Evolutionary conservation across 2,888 invertebrate genomes (phyloP).

Genomic region (Dusona sp.): DNA sequence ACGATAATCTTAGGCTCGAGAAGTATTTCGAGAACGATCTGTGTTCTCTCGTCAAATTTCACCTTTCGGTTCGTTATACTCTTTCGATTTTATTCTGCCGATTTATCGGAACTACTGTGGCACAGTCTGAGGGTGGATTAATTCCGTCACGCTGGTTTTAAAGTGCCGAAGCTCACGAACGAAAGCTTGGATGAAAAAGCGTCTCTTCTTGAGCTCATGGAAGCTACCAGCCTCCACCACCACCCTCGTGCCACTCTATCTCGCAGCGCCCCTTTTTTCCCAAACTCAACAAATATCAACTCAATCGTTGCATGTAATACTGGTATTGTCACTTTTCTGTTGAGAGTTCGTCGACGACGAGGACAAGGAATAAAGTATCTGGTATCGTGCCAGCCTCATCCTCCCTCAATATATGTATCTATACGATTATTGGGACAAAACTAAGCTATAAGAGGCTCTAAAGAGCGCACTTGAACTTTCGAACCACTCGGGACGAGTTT

Average conservation of each 20-base stretch:
- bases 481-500: constrained; percentile 26
- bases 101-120: background rate
- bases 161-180: background rate
- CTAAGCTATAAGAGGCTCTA: constrained; percentile 28
- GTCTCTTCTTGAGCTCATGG: constrained; percentile 12
- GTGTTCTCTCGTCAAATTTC: constrained; percentile 3
- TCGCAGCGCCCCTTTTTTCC: constrained; percentile 28
- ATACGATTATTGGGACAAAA: constrained; percentile 28
- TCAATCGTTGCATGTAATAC: constrained; percentile 75
- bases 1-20: background rate
- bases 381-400: constrained; percentile 73
- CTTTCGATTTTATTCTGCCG: background rate
- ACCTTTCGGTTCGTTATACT: background rate
- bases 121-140: constrained; percentile 23
- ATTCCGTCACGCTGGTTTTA: constrained; percentile 14
- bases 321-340: constrained; percentile 60
- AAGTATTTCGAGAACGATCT: background rate
- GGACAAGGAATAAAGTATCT: constrained; percentile 59
- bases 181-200: constrained; percentile 22
- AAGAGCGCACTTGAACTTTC: constrained; percentile 42
- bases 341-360: constrained; percentile 52
- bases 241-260: constrained; percentile 34
- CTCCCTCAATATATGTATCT: constrained; percentile 47
- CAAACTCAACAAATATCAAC: constrained; percentile 36
- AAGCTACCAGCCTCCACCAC: constrained; percentile 14